Base-by-base conservation (phyloP, 2,888 invertebrate species). In the Thymelicus sylvestris region DNA sequence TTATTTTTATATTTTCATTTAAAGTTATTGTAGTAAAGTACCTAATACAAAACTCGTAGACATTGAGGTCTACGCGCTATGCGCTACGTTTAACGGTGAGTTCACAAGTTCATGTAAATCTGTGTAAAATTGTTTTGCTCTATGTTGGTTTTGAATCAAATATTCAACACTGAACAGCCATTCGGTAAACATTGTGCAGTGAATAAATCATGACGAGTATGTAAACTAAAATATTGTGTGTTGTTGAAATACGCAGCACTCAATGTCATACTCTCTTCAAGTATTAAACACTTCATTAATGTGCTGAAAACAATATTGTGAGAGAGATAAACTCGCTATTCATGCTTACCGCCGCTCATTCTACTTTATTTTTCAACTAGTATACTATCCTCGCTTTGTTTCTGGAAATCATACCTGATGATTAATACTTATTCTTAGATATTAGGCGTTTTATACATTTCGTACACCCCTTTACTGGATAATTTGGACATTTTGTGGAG, bases 251-350 rank as follows among this genome's bases (percentile, higher is more conserved):
- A 47, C n/a, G 47, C 39, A 64, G 48, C 48, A 64, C 47, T 69
- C 64, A 55, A 15, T 47, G 64, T 44, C 62, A 24, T 55, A 12
- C 31, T 60, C 50, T 39, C 59, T 57, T 69, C 69, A 69, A 69
- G 64, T 69, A 69, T 69, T 64, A 15, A 65, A 69, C 50, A 59
- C 59, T 65, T 60, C 69, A 69, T 69, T 47, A 68, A 48, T 64
- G 48, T 39, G 57, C 19, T 64, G 48, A 50, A 69, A 64, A 39
- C 7, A 64, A 69, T 68, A 63, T 62, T 50, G 24, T 62, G 10
- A 50, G 38, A 60, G 60, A 67, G 52, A 47, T 31, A 47, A 59
- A 66, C 15, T 13, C 24, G 15, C 10, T 55, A 24, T 67, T 52
- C 31, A 7, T 48, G 39, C 7, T 60, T 66, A 24, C 47, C 38